These are phyloP conservation scores for Phycodurus eques DNA, from an alignment of 2,113 vertebrate species.

Conservation along the genomic window DNA sequence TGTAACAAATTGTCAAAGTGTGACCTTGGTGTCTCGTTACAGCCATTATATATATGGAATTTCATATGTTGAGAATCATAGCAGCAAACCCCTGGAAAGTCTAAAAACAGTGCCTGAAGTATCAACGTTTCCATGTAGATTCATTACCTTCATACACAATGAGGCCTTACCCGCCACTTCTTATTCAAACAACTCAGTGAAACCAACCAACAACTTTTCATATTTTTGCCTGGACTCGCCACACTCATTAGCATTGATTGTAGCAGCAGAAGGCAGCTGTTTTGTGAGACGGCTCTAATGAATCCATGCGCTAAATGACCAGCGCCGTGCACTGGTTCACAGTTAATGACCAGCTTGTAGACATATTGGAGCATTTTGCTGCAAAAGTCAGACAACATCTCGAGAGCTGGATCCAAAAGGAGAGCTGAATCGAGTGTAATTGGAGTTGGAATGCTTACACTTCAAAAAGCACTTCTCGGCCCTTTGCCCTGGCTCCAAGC, in stretches of 20 bases:
- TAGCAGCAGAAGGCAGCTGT: slow-evolving; percentile 1
- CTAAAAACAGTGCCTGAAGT: not conserved
- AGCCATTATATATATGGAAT: not conserved
- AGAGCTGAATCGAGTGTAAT: not conserved
- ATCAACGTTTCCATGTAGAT: not conserved
- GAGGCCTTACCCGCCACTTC: too few relatives aligned
- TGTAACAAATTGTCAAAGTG: too few relatives aligned
- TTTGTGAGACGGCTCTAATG: not conserved
- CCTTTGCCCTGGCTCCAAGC: not conserved
- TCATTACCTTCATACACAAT: not conserved
- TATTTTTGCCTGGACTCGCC: not conserved
- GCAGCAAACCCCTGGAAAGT: not conserved
- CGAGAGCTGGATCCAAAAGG: slow-evolving; percentile 4
- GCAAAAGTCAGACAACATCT: not conserved
- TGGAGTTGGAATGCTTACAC: not conserved
- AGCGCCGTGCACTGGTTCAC: not conserved
- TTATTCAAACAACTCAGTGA: not conserved
- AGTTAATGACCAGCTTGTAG: not conserved
- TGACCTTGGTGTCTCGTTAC: too few relatives aligned
- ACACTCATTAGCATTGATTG: not conserved
- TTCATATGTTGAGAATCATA: not conserved
- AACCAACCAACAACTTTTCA: slow-evolving; percentile 1
- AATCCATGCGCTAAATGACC: slow-evolving; percentile 1
- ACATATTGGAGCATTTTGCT: not conserved
- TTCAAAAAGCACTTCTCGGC: not conserved